phyloP scores from a whole-genome alignment of 2,888 invertebrate species.

The Eilema caniola region DNA sequence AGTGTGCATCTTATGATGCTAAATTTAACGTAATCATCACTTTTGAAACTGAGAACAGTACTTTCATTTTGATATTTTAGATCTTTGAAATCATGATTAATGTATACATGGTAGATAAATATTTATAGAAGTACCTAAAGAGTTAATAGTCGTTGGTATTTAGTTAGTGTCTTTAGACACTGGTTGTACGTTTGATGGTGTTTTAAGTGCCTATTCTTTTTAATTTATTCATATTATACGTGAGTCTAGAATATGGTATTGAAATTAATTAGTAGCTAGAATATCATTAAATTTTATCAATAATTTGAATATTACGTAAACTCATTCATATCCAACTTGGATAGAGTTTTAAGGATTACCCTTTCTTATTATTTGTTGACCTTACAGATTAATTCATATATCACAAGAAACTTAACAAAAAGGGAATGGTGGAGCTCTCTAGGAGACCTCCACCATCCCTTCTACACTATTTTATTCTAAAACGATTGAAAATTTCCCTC shows the following conservation, averaged over 20 bases:
- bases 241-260: background rate
- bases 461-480: background rate
- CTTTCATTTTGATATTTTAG: background rate
- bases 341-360: background rate
- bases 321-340: background rate
- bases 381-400: too few relatives aligned
- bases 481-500: background rate
- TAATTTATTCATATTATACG: background rate
- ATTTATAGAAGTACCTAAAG: too few relatives aligned
- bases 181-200: slow-evolving; percentile 1
- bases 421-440: too few relatives aligned
- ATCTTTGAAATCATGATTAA: background rate
- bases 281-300: background rate
- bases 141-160: background rate
- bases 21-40: too few relatives aligned
- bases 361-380: background rate
- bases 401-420: too few relatives aligned
- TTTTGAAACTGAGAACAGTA: background rate
- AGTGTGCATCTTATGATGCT: too few relatives aligned
- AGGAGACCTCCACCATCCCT: too few relatives aligned
- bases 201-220: background rate
- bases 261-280: background rate
- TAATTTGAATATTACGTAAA: background rate
- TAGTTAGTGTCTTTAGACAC: background rate
- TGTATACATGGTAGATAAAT: background rate